Base-by-base conservation (phyloP, 2,797 vertebrate species). In the Tadarida brasiliensis region DNA sequence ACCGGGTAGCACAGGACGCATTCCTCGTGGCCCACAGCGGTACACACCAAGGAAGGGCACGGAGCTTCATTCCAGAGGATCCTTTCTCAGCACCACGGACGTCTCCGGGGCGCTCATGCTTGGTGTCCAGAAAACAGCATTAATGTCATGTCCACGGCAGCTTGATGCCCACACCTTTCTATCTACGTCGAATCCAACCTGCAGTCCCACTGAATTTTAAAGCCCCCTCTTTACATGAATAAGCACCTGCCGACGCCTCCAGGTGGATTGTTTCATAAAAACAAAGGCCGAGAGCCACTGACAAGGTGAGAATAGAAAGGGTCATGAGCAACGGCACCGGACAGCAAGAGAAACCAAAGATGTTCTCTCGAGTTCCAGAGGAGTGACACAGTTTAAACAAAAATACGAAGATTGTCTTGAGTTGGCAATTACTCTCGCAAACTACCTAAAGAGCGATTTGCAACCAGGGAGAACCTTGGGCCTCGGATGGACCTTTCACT, bases 351-450 rank as follows among this genome's bases (percentile, higher is more conserved):
- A 74, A 76, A 56, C 77, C 63, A 59, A 28, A 59, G 54, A 26
- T 16, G 54, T 26, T 65, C 61, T 74, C 61, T 2, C 24, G 61
- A 28, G 68, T 49, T 88, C 35, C 7, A 78, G 44, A 71, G 54
- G 17, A 76, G 61, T 5, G 30, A 57, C 11, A n/a, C 0, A 44
- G 2, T 35, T 77, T 26, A 10, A n/a, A 10, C 4, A 63, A 65
- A 68, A 68, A 82, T 24, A 59, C 4, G 26, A 96, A 71, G 63
- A 81, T 26, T 77, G 63, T 19, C 57, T 57, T 26, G 63, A 87
- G 68, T 94, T 92, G 81, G 68, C 74, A 78, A 94, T 90, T 65
- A 68, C n/a, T 94, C 91, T n/a, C 47, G 26, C 22, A 94, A 83
- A 90, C 2, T 35, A 51, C 11, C 26, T 86, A 49, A 85, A 85